Evolutionary conservation across 2,888 invertebrate genomes (phyloP), one percentile per base, ranked within the genome.

Genomic region (Orthosia incerta): DNA sequence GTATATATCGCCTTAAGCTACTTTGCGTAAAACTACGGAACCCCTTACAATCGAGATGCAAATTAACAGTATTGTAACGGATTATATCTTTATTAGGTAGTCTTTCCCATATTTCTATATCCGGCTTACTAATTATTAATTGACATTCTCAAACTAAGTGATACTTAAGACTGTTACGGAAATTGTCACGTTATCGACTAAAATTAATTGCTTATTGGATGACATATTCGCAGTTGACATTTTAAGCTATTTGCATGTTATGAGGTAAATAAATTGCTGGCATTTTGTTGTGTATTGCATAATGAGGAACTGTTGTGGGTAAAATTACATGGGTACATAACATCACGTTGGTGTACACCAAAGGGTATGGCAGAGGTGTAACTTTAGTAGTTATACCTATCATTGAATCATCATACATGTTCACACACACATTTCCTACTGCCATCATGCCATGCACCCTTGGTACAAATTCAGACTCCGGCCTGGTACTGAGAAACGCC

Each of bases 51-150:
- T 23, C 12, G 12, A 62, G 39, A 39, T 39, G 18, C n/a, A 7
- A 45, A 56, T 26, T 3, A 50, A 0, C 20, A 45, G 31, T 78
- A 59, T 23, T 15, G 4, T 63, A 59, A 78, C 45, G 60, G 53
- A 20, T 61, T 11, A 4, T 23, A n/a, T n/a, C 0, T 72, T 59
- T 55, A 69, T 55, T 20, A 39, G 11, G 9, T n/a, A 65, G 48
- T 65, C n/a, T 67, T 69, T 57, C 31, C 12, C 31, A 56, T 63
- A 64, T 68, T 31, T 65, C 31, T 31, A 45, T 50, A 39, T 74
- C 67, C 65, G 64, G 15, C 65, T 46, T 65, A 39, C 23, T 74
- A 74, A 70, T 74, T 76, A 69, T 23, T 62, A 53, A 76, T 62
- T 7, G 13, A 0, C 20, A 2, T 48, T 68, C 39, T 80, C 20